These are phyloP conservation scores for Thymelicus sylvestris DNA, from an alignment of 2,888 invertebrate species.

Conservation along the genomic window DNA sequence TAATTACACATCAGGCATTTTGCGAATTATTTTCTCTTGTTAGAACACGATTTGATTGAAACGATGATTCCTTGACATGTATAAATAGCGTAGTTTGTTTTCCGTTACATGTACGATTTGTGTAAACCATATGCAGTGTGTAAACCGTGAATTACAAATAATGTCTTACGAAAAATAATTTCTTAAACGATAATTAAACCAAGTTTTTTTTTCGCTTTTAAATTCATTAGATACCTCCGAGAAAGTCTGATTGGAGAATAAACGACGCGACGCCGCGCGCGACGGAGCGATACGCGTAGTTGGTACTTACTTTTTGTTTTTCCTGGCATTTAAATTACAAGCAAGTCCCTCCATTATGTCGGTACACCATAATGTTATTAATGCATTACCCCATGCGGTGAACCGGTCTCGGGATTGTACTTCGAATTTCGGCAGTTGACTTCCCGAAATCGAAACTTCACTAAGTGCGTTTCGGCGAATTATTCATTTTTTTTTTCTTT, in stretches of 20 bases:
- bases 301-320: conserved; percentile 16
- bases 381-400: conserved; percentile 39
- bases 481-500: not conserved
- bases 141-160: too few relatives aligned
- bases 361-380: conserved; percentile 19
- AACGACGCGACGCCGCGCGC: not conserved
- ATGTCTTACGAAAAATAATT: not conserved
- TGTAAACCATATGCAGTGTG: too few relatives aligned
- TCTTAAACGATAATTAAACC: not conserved
- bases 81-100: not conserved
- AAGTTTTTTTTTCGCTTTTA: not conserved
- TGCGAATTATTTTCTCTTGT: not conserved
- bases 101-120: not conserved
- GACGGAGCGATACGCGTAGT: conserved; percentile 3
- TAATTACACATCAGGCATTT: not conserved
- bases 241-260: conserved; percentile 30
- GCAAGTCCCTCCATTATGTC: conserved; percentile 6
- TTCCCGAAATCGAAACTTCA: conserved; percentile 17
- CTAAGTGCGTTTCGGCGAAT: conserved; percentile 4
- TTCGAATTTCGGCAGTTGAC: conserved; percentile 21
- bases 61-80: not conserved
- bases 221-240: conserved; percentile 16
- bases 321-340: conserved; percentile 17
- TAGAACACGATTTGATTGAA: not conserved
- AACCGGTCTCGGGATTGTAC: conserved; percentile 37